phyloP scores from a whole-genome alignment of 1,140 invertebrate species.

The Aricia agestis region DNA sequence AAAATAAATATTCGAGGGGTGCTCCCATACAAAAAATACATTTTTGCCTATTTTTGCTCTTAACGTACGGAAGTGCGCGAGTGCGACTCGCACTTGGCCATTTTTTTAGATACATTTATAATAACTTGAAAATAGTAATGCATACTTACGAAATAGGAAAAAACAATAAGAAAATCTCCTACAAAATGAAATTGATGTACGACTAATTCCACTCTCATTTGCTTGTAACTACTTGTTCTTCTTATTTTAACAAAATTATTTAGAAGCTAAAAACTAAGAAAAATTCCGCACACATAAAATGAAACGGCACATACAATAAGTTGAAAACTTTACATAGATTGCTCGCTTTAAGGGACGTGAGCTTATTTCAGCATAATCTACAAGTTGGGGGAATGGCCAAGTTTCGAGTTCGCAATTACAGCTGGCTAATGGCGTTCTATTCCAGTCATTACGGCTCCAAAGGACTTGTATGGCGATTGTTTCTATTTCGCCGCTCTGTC shows the following conservation, averaged over 20 bases:
- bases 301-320: slow-evolving; percentile 19
- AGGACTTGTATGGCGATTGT: slow-evolving; percentile 36
- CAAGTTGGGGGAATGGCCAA: slow-evolving; percentile 33
- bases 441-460: slow-evolving; percentile 34
- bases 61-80: too few relatives aligned
- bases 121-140: too few relatives aligned
- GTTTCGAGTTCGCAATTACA: slow-evolving; percentile 36
- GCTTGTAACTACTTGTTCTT: background rate
- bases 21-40: too few relatives aligned
- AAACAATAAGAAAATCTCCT: too few relatives aligned
- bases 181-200: too few relatives aligned
- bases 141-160: too few relatives aligned
- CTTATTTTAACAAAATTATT: background rate
- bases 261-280: background rate
- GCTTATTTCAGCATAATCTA: slow-evolving; percentile 25
- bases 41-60: too few relatives aligned
- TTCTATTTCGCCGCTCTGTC: slow-evolving; percentile 25
- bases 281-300: slow-evolving; percentile 6
- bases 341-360: slow-evolving; percentile 24
- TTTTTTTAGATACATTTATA: too few relatives aligned
- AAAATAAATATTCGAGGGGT: too few relatives aligned
- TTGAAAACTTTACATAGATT: slow-evolving; percentile 23
- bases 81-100: too few relatives aligned
- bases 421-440: slow-evolving; percentile 34
- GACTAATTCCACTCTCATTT: background rate